Evolutionary conservation across 2,797 vertebrate species (phyloP).

Genomic region (Urophycis tenuis): DNA sequence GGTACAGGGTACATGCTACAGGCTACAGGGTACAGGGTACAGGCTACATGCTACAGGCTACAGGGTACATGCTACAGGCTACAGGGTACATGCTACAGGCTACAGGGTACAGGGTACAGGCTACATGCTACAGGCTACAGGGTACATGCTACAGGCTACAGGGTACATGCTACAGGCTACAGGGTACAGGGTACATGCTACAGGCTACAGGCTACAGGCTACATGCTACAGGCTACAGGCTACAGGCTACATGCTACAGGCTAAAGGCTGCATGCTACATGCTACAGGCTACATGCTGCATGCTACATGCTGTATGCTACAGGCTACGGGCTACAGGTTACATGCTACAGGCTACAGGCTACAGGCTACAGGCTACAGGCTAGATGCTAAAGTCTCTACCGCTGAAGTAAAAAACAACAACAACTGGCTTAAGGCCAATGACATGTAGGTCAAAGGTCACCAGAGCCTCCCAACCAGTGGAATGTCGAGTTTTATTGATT

Average conservation of each 20-base stretch:
- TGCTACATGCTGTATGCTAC: too few species aligned
- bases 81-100: too few species aligned
- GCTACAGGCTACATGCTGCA: neutral
- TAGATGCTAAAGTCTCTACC: neutral
- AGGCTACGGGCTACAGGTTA: neutral
- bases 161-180: too few species aligned
- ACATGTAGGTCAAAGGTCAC: neutral
- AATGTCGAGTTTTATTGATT: neutral
- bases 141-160: neutral
- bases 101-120: too few species aligned
- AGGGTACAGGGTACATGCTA: too few species aligned
- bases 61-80: neutral
- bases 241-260: neutral
- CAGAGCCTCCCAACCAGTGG: neutral
- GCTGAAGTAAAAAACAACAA: neutral
- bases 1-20: neutral
- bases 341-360: neutral
- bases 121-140: neutral
- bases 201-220: neutral
- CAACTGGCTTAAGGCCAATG: neutral
- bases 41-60: too few species aligned
- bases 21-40: neutral
- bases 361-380: too few species aligned
- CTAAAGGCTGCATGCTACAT: neutral
- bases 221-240: too few species aligned